phyloP scores from a whole-genome alignment of 1,140 invertebrate species.

The Heliconius hermathena region DNA sequence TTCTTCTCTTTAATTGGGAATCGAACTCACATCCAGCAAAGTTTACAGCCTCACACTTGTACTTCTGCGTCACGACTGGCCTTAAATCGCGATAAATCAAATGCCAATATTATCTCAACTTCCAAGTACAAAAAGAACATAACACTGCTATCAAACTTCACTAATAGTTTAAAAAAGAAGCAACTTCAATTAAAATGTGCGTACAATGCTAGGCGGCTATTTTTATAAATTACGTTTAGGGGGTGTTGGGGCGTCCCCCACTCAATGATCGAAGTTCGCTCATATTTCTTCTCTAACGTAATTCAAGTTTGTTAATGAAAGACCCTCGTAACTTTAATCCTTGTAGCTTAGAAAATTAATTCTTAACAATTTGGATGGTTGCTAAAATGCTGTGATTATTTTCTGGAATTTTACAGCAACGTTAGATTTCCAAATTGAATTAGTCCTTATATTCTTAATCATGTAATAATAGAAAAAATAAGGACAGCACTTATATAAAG shows the following conservation, averaged over 20 bases:
- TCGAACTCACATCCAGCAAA: too few species aligned
- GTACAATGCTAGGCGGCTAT: constrained; percentile 44
- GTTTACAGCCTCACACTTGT: too few species aligned
- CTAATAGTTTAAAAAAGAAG: background rate
- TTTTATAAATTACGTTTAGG: constrained; percentile 55
- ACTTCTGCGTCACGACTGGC: too few species aligned
- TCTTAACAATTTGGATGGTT: constrained; percentile 61
- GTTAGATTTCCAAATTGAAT: background rate
- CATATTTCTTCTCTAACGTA: constrained; percentile 72
- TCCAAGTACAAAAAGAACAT: background rate
- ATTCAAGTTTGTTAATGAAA: constrained; percentile 75
- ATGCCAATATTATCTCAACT: background rate
- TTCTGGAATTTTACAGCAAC: constrained; percentile 16
- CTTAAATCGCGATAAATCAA: too few species aligned
- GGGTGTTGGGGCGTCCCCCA: constrained; percentile 55
- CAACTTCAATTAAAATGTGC: constrained; percentile 31
- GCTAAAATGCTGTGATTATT: constrained; percentile 28
- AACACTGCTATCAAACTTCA: background rate
- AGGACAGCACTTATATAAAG: too few species aligned
- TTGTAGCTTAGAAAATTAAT: constrained; percentile 69
- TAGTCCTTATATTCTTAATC: too few species aligned
- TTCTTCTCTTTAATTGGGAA: too few species aligned
- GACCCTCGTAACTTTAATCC: constrained; percentile 71
- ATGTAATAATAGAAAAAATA: background rate
- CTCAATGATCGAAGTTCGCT: constrained; percentile 73